phyloP scores from a whole-genome alignment of 2,113 vertebrate species.

The Sialia sialis region DNA sequence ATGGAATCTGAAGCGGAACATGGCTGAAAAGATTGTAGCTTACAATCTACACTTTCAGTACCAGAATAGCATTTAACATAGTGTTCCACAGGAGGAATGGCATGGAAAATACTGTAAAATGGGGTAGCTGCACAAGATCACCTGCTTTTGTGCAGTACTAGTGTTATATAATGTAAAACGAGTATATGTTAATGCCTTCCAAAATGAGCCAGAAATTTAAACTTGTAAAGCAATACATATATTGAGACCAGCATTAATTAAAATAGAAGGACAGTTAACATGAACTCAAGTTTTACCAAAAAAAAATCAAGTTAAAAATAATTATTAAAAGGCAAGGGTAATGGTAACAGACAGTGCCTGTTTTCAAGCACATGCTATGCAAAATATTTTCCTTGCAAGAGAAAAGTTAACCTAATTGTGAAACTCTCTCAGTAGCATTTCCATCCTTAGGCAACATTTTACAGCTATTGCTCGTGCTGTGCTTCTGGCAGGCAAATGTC shows the following conservation, averaged over 20 bases:
- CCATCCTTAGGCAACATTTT: slow-evolving; percentile 41
- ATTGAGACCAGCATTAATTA: background rate
- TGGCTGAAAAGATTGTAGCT: background rate
- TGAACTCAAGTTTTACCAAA: background rate
- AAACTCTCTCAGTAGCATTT: slow-evolving; percentile 1
- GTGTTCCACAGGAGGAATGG: background rate
- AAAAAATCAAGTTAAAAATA: background rate
- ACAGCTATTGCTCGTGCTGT: background rate
- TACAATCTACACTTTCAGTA: background rate
- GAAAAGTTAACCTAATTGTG: slow-evolving; percentile 14
- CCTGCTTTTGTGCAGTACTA: background rate
- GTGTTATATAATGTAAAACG: background rate
- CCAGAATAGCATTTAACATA: background rate
- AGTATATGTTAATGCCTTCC: background rate
- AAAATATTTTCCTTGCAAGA: slow-evolving; percentile 16
- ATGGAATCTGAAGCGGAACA: background rate
- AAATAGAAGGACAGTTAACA: background rate
- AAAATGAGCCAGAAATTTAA: background rate
- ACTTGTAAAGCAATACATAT: background rate
- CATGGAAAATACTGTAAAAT: background rate
- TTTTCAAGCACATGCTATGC: background rate
- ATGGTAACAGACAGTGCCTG: background rate
- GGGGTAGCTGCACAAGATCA: background rate
- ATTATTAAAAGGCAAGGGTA: background rate
- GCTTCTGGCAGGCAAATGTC: slow-evolving; percentile 18